These are phyloP conservation scores for Hetaerina americana DNA, from an alignment of 1,140 invertebrate genomes.

Conservation along the genomic window DNA sequence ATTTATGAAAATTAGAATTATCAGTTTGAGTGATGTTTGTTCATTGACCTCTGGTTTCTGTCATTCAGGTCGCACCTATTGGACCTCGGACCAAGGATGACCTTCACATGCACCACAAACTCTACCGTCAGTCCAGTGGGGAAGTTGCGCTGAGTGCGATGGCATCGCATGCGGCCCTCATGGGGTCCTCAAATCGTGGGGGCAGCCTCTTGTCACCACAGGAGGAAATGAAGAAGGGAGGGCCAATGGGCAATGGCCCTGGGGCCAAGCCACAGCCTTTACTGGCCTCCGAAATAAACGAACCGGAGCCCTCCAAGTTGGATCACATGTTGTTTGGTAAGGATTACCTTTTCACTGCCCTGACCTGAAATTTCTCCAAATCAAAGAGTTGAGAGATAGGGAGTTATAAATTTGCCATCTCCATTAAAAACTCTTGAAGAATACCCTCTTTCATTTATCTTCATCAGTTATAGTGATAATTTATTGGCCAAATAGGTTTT, in stretches of 20 bases:
- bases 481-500: too few relatives aligned
- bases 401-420: too few relatives aligned
- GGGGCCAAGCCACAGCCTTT: neutral
- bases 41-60: too few relatives aligned
- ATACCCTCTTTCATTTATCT: too few relatives aligned
- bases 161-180: neutral
- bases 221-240: neutral
- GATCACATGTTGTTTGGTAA: constrained; percentile 32
- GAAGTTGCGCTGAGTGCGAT: neutral
- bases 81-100: constrained; percentile 14
- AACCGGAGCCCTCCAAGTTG: constrained; percentile 27
- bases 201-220: neutral
- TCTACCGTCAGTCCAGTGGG: neutral
- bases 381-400: too few relatives aligned
- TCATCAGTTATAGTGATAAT: too few relatives aligned
- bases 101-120: constrained; percentile 6
- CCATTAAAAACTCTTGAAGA: too few relatives aligned
- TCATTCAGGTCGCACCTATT: neutral
- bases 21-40: too few relatives aligned
- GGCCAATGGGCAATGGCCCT: neutral
- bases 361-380: constrained; percentile 6
- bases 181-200: neutral
- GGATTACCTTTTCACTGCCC: constrained; percentile 8
- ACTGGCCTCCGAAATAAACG: neutral
- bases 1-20: too few relatives aligned